Base-by-base conservation (phyloP, 2,113 vertebrate genomes). In the Tachysurus vachellii region DNA sequence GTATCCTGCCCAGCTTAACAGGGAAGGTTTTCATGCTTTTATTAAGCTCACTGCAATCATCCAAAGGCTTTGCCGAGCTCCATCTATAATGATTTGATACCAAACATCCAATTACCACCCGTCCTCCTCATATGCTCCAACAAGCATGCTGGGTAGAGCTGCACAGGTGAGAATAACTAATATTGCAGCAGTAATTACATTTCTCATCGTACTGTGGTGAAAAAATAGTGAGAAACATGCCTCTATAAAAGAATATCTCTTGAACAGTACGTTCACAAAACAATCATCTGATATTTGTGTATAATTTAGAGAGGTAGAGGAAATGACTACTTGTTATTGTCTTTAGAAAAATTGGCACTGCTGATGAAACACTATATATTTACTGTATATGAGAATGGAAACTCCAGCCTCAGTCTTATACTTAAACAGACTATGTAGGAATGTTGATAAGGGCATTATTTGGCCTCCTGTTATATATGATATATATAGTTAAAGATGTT, bases 91-190 rank as follows among this genome's bases (percentile, higher is more conserved):
- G n/a, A 28, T 56, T 88, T 86, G 87, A 89, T 87, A 88, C 80
- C 88, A 88, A 90, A 90, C 81, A 61, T 82, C 80, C 86, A 89
- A 84, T 92, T 91, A 89, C 85, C 82, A 31, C 84, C 64, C 64
- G 62, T 77, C 83, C 83, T 64, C n/a, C 61, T 66, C n/a, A 68
- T 88, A 61, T 85, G 56, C 79, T 87, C 70, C 31, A 82, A 56
- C 73, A 82, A n/a, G 61, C 82, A 50, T 77, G 82, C 26, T 61
- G 83, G 68, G 42, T 64, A 54, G 70, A 86, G 68, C 54, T 70
- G 28, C 50, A 26, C 57, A 31, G 12, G 82, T 70, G 66, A 62
- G 54, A 80, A 53, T 17, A 80, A 80, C 59, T 44, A 62, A 87
- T 85, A 75, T 86, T 80, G 73, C 84, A 82, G 54, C 61, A 36